Conservation (phyloP, 2,888 invertebrate species). For the Hoplodrina blanda region DNA sequence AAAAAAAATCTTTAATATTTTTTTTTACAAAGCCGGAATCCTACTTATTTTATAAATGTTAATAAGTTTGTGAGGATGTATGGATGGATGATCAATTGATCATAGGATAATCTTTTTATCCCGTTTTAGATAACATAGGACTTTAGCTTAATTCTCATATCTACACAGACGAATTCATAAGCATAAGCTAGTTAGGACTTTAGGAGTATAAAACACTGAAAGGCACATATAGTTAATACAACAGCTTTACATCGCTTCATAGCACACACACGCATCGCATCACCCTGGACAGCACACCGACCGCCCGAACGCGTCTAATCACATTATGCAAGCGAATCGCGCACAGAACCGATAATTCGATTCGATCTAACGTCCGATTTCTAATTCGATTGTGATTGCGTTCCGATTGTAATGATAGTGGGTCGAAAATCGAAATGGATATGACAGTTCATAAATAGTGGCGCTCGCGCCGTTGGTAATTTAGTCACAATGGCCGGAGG, state of each 20-base stretch:
- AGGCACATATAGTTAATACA: not conserved
- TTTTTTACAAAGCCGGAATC: no score
- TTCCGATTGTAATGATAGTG: constrained; percentile 77
- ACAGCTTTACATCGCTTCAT: not conserved
- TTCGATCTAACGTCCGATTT: constrained; percentile 78
- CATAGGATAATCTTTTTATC: no score
- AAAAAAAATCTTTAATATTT: no score
- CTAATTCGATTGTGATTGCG: constrained; percentile 80
- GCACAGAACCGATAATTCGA: constrained; percentile 73
- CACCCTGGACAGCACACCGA: constrained; percentile 11
- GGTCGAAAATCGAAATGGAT: constrained; percentile 62
- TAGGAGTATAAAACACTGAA: no score
- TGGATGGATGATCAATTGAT: no score
- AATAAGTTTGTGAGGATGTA: no score
- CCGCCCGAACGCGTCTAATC: constrained; percentile 58
- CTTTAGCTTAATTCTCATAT: no score
- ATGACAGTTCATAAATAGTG: constrained; percentile 61
- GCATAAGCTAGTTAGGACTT: not conserved
- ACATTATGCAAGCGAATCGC: constrained; percentile 75
- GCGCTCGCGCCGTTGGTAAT: constrained; percentile 39
- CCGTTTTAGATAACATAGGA: no score
- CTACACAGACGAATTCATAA: no score
- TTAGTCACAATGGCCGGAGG: constrained; percentile 55
- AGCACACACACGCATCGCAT: constrained; percentile 12
- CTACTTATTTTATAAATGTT: no score